Percentiles rank a stretch among this genome's conserved stretches.
phyloP scores from a whole-genome alignment of 2,888 invertebrate genomes.

The Lasioglossum marginatum region DNA sequence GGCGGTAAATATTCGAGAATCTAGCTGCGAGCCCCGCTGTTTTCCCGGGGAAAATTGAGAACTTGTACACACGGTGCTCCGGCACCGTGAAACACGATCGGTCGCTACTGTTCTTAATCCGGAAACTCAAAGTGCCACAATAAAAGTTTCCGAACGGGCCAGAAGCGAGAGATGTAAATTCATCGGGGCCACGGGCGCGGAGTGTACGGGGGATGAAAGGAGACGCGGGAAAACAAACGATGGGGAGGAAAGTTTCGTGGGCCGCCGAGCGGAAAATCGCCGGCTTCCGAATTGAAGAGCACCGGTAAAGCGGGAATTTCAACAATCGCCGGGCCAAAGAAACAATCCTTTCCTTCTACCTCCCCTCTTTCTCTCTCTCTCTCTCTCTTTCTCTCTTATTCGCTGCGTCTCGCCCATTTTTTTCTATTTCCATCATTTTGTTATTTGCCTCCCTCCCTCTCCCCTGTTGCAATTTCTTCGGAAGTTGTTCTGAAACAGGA shows the following conservation, averaged over 20 bases:
- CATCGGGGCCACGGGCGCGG: slow-evolving; percentile 8
- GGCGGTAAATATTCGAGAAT: slow-evolving; percentile 49
- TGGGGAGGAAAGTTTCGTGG: slow-evolving; percentile 36
- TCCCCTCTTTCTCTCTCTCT: too few relatives aligned
- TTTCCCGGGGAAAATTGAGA: slow-evolving; percentile 20
- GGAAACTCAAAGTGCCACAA: slow-evolving; percentile 11
- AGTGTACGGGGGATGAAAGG: slow-evolving; percentile 6
- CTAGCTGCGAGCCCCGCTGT: neutral
- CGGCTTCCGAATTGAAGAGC: slow-evolving; percentile 29
- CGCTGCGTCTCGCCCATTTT: neutral
- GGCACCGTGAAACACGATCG: slow-evolving; percentile 23
- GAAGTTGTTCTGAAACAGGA: neutral
- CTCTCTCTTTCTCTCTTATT: neutral
- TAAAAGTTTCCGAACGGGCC: slow-evolving; percentile 29
- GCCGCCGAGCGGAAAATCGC: slow-evolving; percentile 34
- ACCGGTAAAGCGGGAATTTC: neutral
- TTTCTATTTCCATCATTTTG: neutral
- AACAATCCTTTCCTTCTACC: neutral
- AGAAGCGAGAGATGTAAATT: slow-evolving; percentile 32
- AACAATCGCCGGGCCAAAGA: neutral
- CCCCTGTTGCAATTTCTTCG: neutral
- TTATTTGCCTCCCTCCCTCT: too few relatives aligned
- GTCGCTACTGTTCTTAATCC: slow-evolving; percentile 34
- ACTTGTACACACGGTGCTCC: slow-evolving; percentile 8
- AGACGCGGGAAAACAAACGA: slow-evolving; percentile 30